Percentiles rank a stretch among this genome's conserved stretches.
These are phyloP conservation scores for Girardia tigrina DNA, from an alignment of 2,888 invertebrate genomes.

Conservation along the genomic window DNA sequence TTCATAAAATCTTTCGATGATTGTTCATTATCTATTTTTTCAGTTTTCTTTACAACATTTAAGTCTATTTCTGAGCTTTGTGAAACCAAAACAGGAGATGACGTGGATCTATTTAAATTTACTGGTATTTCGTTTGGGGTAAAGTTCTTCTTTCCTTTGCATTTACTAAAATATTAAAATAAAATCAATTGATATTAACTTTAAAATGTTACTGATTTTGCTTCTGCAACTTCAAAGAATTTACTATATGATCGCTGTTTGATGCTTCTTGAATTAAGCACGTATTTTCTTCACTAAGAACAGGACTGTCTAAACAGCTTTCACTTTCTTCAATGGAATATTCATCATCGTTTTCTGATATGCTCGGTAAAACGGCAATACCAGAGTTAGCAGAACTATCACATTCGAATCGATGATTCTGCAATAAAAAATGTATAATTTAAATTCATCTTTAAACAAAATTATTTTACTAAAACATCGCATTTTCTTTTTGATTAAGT, in stretches of 20 bases:
- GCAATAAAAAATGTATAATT: neutral
- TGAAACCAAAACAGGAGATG: neutral
- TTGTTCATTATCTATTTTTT: constrained; percentile 10
- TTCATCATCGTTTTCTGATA: constrained; percentile 16
- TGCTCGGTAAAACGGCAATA: neutral
- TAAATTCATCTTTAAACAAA: too few species aligned
- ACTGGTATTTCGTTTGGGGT: neutral
- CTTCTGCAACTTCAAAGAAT: neutral
- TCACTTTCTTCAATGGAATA: neutral
- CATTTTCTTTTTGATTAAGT: too few species aligned
- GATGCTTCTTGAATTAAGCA: neutral
- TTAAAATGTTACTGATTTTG: constrained; percentile 6
- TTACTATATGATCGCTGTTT: neutral
- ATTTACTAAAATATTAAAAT: neutral
- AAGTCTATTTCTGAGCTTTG: constrained; percentile 9
- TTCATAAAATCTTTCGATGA: neutral
- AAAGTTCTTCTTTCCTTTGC: neutral
- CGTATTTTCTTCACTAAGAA: constrained; percentile 3
- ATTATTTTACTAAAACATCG: too few species aligned
- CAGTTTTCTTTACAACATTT: neutral
- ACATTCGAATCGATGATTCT: constrained; percentile 8
- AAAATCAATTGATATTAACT: neutral
- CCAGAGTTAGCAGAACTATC: constrained; percentile 4
- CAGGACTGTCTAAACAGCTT: constrained; percentile 7
- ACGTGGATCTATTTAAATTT: constrained; percentile 23